Base-by-base conservation (phyloP, 2,113 vertebrate species). In the Aegithalos caudatus region DNA sequence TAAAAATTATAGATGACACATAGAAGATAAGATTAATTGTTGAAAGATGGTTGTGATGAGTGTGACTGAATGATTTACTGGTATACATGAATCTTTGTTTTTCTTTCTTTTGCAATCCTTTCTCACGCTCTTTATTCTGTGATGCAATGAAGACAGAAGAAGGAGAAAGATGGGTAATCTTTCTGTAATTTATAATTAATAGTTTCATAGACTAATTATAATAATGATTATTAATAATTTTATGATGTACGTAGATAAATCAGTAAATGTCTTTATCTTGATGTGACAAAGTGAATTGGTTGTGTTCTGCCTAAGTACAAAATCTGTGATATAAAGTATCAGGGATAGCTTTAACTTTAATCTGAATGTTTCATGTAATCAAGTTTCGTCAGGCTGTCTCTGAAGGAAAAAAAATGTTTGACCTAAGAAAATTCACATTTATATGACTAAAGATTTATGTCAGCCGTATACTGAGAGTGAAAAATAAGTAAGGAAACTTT, bases 161-260 rank as follows among this genome's bases (percentile, higher is more conserved):
- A 97, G 97, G 98, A 98, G 93, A 97, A 93, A 94, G 98, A 98
- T 76, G 98, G 99, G 99, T 99, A 98, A 99, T 95, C 94, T 82
- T 61, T 79, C 91, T 86, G 16, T 19, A 87, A 66, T 92, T 88
- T 5, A 70, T 81, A 47, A 40, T 94, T 93, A 86, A 96, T 33
- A 14, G 45, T 67, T 60, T 73, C 23, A 24, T 42, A 27, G 69
- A 16, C 7, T 67, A 48, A 90, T 77, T 56, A 56, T 42, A 37
- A 20, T 56, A 4, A 48, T 31, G 0, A 33, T 23, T 54, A 40
- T 4, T 61, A 69, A 56, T 62, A 16, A 42, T 42, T n/a, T 88
- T 40, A 62, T 62, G 0, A 48, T 29, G 12, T n/a, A 48, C 17
- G 27, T 44, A 56, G 40, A 62, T 47, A 77, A 51, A 86, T 44